Base-by-base conservation (phyloP, 1,140 invertebrate genomes). In the Colletes gigas region DNA sequence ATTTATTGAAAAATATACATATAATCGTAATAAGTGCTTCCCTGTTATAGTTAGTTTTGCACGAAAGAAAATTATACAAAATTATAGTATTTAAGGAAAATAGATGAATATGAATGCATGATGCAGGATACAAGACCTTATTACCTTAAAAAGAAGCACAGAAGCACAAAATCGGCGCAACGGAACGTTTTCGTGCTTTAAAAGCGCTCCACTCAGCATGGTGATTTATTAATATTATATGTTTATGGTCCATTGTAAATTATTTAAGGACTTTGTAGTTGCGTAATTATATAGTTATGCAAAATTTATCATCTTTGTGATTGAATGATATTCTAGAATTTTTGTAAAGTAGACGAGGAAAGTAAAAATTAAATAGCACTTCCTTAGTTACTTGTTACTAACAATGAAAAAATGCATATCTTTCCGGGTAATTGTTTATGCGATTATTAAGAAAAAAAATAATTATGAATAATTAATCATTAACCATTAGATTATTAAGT, bases 1-100 rank as follows among this genome's bases (percentile, higher is more conserved):
- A 30, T 77, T 77, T 60, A 30, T 69, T 19, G 12, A 50, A 19
- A 57, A 69, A 5, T 57, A 21, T 59, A 57, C 4, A 59, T 69
- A 50, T 77, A 57, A 67, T 68, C 14, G 14, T 14, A 3, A 75
- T 88, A 91, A 87, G 92, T 92, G 91, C 92, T 93, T 93, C 92
- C 92, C 77, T 84, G 81, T 88, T 88, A 90, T 82, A 89, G 90
- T 89, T 89, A 90, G 84, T 92, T 91, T 80, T 91, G 85, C 89
- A 91, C 81, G 81, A 88, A 44, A 76, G 82, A 87, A 81, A 88
- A 88, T 83, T 73, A 65, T 62, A 75, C 80, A 83, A 88, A 79
- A 84, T 85, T 84, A 79, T 84, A 77, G 39, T 81, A 60, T 63
- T 39, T 30, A 50, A 54, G 59, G 12, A 57, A 60, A 30, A 63